Evolutionary conservation across 2,888 invertebrate genomes (phyloP), one percentile per base, ranked within the genome.

Genomic region (Osmoderma eremita): DNA sequence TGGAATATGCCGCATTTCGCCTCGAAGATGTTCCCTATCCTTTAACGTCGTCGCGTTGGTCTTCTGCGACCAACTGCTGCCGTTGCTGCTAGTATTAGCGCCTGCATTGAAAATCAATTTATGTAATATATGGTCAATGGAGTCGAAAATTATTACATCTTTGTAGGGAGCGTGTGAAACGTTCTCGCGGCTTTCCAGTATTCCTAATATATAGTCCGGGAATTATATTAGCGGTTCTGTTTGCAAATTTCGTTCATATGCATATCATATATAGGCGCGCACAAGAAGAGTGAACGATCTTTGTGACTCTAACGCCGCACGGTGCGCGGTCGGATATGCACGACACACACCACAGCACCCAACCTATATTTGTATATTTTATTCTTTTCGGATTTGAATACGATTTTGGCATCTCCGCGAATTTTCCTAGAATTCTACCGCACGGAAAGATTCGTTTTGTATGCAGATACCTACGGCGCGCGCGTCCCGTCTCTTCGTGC

Each of bases 351-450:
- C 30, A 30, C 5, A 30, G 8, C 30, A 30, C 5, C 3, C 24
- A 24, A 8, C 6, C 30, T 30, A 30, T 30, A 30, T 30, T 30
- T 30, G 30, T 30, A 30, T 5, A 48, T 48, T 48, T 48, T 48
- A 48, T 69, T 69, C 67, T 68, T 72, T 66, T 70, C 73, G 72
- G 75, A 80, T 80, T 80, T 79, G 74, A 80, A 80, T 80, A 80
- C 77, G 73, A 75, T 79, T 80, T 80, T 80, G 79, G 80, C 76
- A 53, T 53, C 50, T 78, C 72, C 68, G 70, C 69, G 71, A 45
- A 45, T 36, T 72, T 75, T 75, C 72, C 71, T 71, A 69, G 74
- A 75, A 74, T 69, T 69, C 72, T 72, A 63, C 69, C 65, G 66
- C 67, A 63, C 61, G 65, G 53, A 30, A 5, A 63, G 65, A 63